These are phyloP conservation scores for Cheilosia urbana DNA, from an alignment of 2,888 invertebrate species.

Conservation along the genomic window DNA sequence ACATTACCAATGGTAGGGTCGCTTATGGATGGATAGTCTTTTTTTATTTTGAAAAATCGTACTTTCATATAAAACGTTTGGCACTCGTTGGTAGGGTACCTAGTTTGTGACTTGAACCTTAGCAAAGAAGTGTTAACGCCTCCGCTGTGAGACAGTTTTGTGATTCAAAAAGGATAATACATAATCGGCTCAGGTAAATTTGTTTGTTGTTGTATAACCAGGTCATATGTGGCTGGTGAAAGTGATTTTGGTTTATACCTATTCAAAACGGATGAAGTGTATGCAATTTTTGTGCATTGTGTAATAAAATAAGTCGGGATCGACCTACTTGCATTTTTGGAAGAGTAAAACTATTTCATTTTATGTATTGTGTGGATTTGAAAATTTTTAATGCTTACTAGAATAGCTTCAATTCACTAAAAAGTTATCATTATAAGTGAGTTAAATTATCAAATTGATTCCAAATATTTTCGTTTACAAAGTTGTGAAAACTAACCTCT, in stretches of 20 bases:
- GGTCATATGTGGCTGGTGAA: background rate
- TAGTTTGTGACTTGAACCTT: constrained; percentile 77
- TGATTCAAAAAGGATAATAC: constrained; percentile 58
- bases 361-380: no score
- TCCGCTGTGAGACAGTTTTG: constrained; percentile 50
- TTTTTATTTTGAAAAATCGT: constrained; percentile 20
- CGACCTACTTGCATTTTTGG: no score
- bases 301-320: no score
- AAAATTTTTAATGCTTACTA: no score
- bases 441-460: no score
- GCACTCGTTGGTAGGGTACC: constrained; percentile 76
- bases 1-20: constrained; percentile 56
- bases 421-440: no score
- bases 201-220: background rate
- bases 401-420: no score
- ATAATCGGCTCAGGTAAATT: constrained; percentile 57
- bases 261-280: background rate
- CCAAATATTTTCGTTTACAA: no score
- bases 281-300: no score
- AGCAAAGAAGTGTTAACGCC: constrained; percentile 47
- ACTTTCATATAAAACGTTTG: constrained; percentile 81
- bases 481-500: no score
- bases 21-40: constrained; percentile 12
- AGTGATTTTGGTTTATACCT: background rate
- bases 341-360: no score